A percentile compares a stretch with the other conserved stretches of the same genome.
Conservation (phyloP, 2,797 vertebrate species). For the Cyprinodon diabolis region DNA sequence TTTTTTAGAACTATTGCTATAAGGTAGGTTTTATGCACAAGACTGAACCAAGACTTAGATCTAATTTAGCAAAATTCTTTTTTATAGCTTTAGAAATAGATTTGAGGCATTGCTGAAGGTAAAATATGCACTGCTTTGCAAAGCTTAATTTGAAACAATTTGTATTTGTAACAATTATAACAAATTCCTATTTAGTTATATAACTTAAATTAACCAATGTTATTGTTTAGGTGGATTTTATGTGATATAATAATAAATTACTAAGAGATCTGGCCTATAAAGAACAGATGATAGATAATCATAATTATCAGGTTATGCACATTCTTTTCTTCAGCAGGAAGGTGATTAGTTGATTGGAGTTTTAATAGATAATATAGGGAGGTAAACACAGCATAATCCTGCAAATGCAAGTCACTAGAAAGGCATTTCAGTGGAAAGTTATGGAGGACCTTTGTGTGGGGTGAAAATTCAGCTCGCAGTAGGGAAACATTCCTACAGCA, state of each 20-base stretch:
- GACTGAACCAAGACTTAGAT: conserved; percentile 39
- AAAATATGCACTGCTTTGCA: conserved; percentile 5
- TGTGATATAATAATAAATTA: no score
- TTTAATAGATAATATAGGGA: no score
- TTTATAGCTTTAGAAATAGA: conserved; percentile 38
- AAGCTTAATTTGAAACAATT: neutral
- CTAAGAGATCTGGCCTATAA: no score
- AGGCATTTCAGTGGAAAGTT: neutral
- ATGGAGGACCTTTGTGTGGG: neutral
- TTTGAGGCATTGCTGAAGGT: conserved; percentile 39
- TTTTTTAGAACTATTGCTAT: conserved; percentile 16
- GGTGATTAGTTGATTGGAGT: no score
- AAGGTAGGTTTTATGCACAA: conserved; percentile 59
- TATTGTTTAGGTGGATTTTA: neutral
- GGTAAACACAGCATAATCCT: no score
- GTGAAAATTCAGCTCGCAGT: neutral
- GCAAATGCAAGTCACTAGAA: no score
- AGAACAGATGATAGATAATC: no score
- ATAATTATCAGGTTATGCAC: no score
- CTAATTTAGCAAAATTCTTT: conserved; percentile 47
- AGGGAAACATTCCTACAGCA: neutral
- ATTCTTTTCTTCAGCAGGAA: no score
- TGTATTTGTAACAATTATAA: neutral
- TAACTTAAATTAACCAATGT: neutral
- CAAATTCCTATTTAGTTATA: neutral